phyloP scores from a whole-genome alignment of 2,888 invertebrate genomes.

The Dicyrtoma fusca region DNA sequence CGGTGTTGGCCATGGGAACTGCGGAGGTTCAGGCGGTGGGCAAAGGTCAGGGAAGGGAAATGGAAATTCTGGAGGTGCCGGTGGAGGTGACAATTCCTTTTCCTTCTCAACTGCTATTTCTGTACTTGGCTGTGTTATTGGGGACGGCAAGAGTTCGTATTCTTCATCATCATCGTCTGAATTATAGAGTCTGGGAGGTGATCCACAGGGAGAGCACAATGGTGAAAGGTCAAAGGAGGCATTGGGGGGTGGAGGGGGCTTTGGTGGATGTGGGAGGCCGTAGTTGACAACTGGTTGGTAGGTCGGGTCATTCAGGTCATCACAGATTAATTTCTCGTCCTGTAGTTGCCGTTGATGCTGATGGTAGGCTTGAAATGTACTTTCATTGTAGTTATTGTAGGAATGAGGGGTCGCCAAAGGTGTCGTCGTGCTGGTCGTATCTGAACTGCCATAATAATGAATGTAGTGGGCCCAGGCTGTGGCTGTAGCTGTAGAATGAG shows the following conservation, averaged over 20 bases:
- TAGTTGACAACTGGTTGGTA: conserved; percentile 17
- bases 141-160: too few relatives aligned
- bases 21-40: conserved; percentile 6
- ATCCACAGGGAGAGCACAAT: conserved; percentile 6
- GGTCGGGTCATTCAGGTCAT: background rate
- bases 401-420: background rate
- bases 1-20: background rate
- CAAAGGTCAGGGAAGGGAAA: background rate
- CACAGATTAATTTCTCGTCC: too few relatives aligned
- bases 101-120: background rate
- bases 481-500: too few relatives aligned
- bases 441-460: too few relatives aligned
- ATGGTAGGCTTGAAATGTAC: too few relatives aligned
- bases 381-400: too few relatives aligned
- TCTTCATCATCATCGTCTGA: conserved; percentile 17
- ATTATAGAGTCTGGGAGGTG: background rate
- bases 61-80: conserved; percentile 21
- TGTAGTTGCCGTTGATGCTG: too few relatives aligned
- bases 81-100: conserved; percentile 2
- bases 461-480: too few relatives aligned
- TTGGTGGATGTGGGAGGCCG: conserved; percentile 17
- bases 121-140: too few relatives aligned
- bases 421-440: too few relatives aligned
- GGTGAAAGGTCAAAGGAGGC: background rate
- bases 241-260: conserved; percentile 15